Base-by-base conservation (phyloP, 2,113 vertebrate genomes). In the Trichomycterus rosablanca region DNA sequence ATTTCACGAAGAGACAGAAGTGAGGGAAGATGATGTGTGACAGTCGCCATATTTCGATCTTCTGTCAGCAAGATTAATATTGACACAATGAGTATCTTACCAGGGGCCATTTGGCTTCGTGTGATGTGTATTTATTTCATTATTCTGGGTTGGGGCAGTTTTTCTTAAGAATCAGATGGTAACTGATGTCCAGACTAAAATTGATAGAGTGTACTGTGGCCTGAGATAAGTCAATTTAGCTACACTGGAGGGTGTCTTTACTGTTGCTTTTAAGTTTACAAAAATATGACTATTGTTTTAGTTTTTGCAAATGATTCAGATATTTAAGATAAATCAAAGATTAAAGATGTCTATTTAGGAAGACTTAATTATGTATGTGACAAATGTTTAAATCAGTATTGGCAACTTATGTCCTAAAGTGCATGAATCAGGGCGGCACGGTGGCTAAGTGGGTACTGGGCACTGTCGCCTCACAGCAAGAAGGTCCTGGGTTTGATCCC, bases 51-150 rank as follows among this genome's bases (percentile, higher is more conserved):
- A 81, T 87, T 89, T 89, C 85, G 84, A 88, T 86, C 84, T 88
- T 87, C 84, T 89, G 85, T 88, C 87, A 82, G 75, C 62, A 75
- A 87, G 87, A 89, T 87, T 85, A 89, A 89, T 89, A 88, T 88
- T 89, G 87, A 87, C 86, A 89, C 81, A 78, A 74, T 80, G 81
- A 80, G 80, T 85, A 85, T 89, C 80, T 86, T 86, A 85, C 84
- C 83, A 75, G 79, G 67, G 85, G 86, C 79, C 76, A 82, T 77
- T 83, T 80, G 80, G 79, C 77, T 80, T 80, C 83, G 80, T 83
- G 82, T 80, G 83, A 83, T 86, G 83, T 82, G 75, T 80, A 81
- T 86, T 88, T 80, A 83, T 88, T 86, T 86, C 83, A 86, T 86
- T 87, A 87, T 81, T 74, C 71, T 76, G 77, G 62, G 78, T 82